Conservation (phyloP, 2,113 vertebrate genomes). For the Cyphomyrus plagiostoma region DNA sequence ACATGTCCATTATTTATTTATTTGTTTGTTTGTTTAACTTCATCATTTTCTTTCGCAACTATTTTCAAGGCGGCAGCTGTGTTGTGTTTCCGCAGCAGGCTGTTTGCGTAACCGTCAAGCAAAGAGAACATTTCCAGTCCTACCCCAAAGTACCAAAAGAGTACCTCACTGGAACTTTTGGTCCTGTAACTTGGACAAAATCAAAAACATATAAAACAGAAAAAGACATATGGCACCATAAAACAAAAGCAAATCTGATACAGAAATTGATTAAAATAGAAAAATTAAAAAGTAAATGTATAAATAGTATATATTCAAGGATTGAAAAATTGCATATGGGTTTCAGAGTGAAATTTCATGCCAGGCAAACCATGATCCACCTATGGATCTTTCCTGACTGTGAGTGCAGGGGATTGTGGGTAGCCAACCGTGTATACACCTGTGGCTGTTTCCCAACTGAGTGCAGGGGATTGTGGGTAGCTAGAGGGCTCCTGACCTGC, state of each 20-base stretch:
- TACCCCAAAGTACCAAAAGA: background rate
- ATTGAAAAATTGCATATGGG: background rate
- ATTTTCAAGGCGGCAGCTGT: too few relatives aligned
- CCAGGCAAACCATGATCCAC: background rate
- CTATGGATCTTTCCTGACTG: too few relatives aligned
- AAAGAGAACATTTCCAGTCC: too few relatives aligned
- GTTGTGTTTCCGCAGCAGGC: too few relatives aligned
- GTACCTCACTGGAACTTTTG: background rate
- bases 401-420: too few relatives aligned
- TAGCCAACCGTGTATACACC: background rate
- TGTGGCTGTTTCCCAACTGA: background rate
- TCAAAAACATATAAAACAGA: background rate
- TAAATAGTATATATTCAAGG: background rate
- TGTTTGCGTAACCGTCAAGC: too few relatives aligned
- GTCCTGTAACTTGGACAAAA: background rate
- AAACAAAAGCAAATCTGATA: background rate
- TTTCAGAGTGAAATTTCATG: background rate
- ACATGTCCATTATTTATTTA: too few relatives aligned
- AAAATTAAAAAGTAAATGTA: background rate
- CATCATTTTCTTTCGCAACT: too few relatives aligned
- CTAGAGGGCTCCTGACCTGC: background rate
- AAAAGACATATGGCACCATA: background rate
- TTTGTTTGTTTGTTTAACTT: too few relatives aligned
- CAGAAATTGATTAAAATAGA: background rate
- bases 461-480: background rate